Base-by-base conservation (phyloP, 2,113 vertebrate species). In the Vulpes ferrilata region DNA sequence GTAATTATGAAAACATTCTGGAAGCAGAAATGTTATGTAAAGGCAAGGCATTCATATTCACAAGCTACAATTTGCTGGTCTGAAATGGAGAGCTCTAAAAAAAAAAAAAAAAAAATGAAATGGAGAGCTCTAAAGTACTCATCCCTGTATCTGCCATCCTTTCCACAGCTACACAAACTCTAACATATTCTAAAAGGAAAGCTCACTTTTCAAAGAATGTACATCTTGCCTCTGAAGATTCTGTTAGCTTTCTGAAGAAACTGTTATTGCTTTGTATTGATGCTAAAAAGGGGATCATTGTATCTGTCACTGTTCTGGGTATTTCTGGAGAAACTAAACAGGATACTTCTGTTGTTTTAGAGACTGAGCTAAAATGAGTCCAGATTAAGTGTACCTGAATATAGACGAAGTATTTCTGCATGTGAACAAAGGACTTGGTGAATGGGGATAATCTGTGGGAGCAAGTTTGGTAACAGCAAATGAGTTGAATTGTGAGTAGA, bases 281-380 rank as follows among this genome's bases (percentile, higher is more conserved):
- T 65, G 53, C 65, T 90, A 53, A 55, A 62, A 78, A 87, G 6
- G 6, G 11, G 11, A 53, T 16, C 76, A 38, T 81, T 59, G 51
- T 67, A 32, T 12, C 62, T 71, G 82, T 16, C 22, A 15, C 22
- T 7, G 8, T 76, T 20, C 23, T 78, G n/a, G 19, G 22, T 74
- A 43, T 32, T 38, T 73, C 35, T 11, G 35, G 74, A 60, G 59
- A 73, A 84, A 59, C 13, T 23, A 27, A 7, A 10, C 2, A 35
- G 30, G 1, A 80, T 69, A 83, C 4, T 48, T 90, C 51, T 81
- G 11, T 5, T 4, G 55, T 32, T 51, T 59, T 35, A 38, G 20
- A 93, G 35, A 93, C 20, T 71, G n/a, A 38, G 74, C 59, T 93
- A 53, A 88, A 90, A 91, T 55, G 62, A 94, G 71, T 71, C 11